phyloP scores from a whole-genome alignment of 1,140 invertebrate genomes.

The Euwallacea similis region DNA sequence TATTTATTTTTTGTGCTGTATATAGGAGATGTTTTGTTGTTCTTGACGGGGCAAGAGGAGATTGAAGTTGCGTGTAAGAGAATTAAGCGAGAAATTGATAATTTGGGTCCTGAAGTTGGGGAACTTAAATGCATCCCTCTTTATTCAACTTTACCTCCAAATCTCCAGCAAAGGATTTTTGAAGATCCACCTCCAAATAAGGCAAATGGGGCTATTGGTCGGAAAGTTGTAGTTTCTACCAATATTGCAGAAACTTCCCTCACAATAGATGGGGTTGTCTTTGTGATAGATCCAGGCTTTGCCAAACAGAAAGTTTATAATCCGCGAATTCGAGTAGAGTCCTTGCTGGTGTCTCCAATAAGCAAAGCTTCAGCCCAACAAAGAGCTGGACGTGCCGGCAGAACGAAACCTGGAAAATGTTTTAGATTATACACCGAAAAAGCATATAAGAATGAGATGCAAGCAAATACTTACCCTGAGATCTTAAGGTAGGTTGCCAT shows the following conservation, averaged over 20 bases:
- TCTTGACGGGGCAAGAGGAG: constrained; percentile 94
- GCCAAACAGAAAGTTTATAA: constrained; percentile 99
- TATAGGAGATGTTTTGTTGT: constrained; percentile 60
- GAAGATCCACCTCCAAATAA: constrained; percentile 92
- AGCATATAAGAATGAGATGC: constrained; percentile 99
- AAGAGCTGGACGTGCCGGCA: constrained; percentile 93
- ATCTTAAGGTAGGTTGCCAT: constrained; percentile 69
- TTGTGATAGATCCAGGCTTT: constrained; percentile 99
- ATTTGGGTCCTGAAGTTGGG: constrained; percentile 93
- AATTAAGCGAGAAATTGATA: constrained; percentile 96
- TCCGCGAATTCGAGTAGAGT: constrained; percentile 96
- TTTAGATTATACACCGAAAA: constrained; percentile 99
- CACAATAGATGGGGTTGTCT: constrained; percentile 99
- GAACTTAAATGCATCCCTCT: constrained; percentile 98
- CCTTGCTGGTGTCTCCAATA: constrained; percentile 95
- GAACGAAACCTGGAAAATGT: constrained; percentile 97
- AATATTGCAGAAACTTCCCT: constrained; percentile 99
- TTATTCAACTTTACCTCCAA: constrained; percentile 97
- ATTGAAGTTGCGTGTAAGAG: constrained; percentile 99
- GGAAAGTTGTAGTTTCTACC: constrained; percentile 97
- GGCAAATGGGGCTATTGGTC: constrained; percentile 90
- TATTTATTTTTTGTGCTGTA: too few relatives aligned
- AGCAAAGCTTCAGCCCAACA: constrained; percentile 99
- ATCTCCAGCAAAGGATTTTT: constrained; percentile 97
- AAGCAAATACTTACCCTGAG: constrained; percentile 99